Conservation (phyloP, 1,140 invertebrate genomes). For the Wiebesia pumilae region DNA sequence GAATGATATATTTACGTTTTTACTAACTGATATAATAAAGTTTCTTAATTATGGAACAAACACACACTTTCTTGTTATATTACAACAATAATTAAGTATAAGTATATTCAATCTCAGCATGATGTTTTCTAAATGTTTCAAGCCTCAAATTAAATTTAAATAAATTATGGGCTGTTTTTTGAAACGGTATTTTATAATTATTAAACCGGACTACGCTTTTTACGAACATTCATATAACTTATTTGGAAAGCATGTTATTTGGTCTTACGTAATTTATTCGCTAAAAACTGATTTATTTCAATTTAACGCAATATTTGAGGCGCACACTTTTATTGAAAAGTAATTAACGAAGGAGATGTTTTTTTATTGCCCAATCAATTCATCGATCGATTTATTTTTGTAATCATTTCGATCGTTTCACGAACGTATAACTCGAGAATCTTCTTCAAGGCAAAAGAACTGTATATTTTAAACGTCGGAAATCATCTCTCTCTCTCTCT, state of each 20-base stretch:
- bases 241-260: neutral
- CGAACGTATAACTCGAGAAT: neutral
- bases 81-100: too few relatives aligned
- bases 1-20: neutral
- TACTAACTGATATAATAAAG: too few relatives aligned
- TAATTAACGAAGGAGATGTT: neutral
- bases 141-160: neutral
- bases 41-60: too few relatives aligned
- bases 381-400: constrained; percentile 17
- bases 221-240: neutral
- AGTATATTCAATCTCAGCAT: too few relatives aligned
- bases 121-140: too few relatives aligned
- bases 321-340: neutral
- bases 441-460: neutral
- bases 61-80: too few relatives aligned
- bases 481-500: too few relatives aligned
- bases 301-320: neutral
- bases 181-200: neutral
- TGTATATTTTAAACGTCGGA: neutral
- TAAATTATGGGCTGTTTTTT: neutral
- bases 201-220: neutral
- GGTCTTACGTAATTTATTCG: neutral
- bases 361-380: neutral
- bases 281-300: neutral
- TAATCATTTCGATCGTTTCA: neutral